phyloP scores from a whole-genome alignment of 2,888 invertebrate species.

The Chelonus formosanus region DNA sequence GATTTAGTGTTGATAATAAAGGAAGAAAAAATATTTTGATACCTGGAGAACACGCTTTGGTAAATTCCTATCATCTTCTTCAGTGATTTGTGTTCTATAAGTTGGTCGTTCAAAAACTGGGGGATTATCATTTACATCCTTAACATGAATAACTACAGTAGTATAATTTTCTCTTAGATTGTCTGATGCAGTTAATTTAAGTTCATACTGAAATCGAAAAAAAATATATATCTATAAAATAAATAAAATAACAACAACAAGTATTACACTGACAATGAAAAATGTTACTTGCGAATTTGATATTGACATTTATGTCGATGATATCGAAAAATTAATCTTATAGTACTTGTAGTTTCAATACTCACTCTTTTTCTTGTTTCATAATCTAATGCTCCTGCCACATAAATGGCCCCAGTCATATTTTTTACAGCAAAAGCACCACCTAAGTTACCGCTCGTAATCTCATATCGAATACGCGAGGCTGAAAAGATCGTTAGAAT shows the following conservation, averaged over 20 bases:
- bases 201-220: conserved; percentile 78
- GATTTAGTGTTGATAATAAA: too few relatives aligned
- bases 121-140: conserved; percentile 98
- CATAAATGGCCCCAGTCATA: conserved; percentile 98
- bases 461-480: conserved; percentile 99
- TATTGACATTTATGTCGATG: conserved; percentile 34
- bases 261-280: conserved; percentile 13
- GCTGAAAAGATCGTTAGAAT: conserved; percentile 70
- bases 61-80: conserved; percentile 93
- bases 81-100: conserved; percentile 94
- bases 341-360: conserved; percentile 41
- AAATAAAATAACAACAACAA: conserved; percentile 9
- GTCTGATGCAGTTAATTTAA: conserved; percentile 93
- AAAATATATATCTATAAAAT: neutral
- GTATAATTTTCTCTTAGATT: conserved; percentile 98
- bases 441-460: conserved; percentile 98
- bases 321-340: conserved; percentile 1
- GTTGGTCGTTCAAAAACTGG: conserved; percentile 95
- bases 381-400: conserved; percentile 96
- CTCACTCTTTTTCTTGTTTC: conserved; percentile 95
- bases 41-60: conserved; percentile 93
- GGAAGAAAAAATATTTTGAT: conserved; percentile 14
- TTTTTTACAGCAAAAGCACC: conserved; percentile 98
- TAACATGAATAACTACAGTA: conserved; percentile 95
- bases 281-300: neutral